Conservation (phyloP, 2,888 invertebrate species). For the Lordiphosa fenestrarum region DNA sequence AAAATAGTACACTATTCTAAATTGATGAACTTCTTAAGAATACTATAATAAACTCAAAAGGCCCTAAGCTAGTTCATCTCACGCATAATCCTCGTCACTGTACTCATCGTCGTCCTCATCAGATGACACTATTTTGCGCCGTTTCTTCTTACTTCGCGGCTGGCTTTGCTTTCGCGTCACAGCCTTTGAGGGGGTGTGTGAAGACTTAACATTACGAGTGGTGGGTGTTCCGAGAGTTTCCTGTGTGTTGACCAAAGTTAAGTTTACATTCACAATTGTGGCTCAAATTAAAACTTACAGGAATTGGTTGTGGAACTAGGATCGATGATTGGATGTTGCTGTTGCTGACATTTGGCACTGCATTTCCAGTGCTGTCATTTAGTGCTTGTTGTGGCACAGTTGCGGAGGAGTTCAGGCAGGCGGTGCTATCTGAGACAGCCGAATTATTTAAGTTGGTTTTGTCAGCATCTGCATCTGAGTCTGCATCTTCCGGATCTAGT, state of each 20-base stretch:
- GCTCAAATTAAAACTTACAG: conserved; percentile 25
- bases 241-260: conserved; percentile 18
- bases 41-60: conserved; percentile 32
- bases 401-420: conserved; percentile 56
- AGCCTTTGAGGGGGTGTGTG: conserved; percentile 36
- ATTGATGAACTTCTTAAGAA: conserved; percentile 14
- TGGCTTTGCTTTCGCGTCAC: conserved; percentile 58
- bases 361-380: conserved; percentile 32
- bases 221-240: conserved; percentile 34
- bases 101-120: conserved; percentile 85
- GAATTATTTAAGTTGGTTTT: conserved; percentile 72
- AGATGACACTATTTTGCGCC: conserved; percentile 82
- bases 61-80: conserved; percentile 27
- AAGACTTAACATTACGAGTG: conserved; percentile 34
- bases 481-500: conserved; percentile 87
- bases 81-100: conserved; percentile 82
- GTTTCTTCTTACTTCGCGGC: conserved; percentile 80
- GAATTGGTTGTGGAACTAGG: conserved; percentile 7
- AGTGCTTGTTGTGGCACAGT: conserved; percentile 37
- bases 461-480: conserved; percentile 82
- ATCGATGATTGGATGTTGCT: conserved; percentile 28
- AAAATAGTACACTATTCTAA: conserved; percentile 11
- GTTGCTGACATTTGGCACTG: conserved; percentile 38
- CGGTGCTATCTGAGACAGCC: conserved; percentile 34
- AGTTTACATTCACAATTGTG: neutral